phyloP scores from a whole-genome alignment of 1,140 invertebrate species.

The Diorhabda sublineata region DNA sequence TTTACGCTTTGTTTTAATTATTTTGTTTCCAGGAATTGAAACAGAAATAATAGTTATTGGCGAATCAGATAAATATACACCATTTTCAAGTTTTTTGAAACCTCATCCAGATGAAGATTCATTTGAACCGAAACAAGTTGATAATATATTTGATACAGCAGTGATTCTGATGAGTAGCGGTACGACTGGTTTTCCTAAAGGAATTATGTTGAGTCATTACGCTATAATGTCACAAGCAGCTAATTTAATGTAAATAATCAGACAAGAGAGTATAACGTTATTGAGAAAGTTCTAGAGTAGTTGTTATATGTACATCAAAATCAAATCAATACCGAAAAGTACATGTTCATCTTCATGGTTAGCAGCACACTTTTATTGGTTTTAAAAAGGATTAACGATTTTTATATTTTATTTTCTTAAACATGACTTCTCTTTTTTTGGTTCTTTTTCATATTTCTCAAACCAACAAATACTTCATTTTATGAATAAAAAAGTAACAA shows the following conservation, averaged over 20 bases:
- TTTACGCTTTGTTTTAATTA: too few relatives aligned
- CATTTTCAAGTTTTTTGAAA: conserved; percentile 27
- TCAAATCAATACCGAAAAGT: too few relatives aligned
- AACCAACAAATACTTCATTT: too few relatives aligned
- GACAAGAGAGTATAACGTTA: too few relatives aligned
- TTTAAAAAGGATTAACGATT: too few relatives aligned
- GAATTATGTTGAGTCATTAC: conserved; percentile 62
- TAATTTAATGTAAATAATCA: conserved; percentile 15
- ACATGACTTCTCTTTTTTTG: too few relatives aligned
- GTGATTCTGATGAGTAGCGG: conserved; percentile 59
- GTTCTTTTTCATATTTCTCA: too few relatives aligned
- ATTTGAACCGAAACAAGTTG: conserved; percentile 33
- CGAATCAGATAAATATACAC: conserved; percentile 14
- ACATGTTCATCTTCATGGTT: not conserved
- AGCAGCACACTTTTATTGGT: too few relatives aligned
- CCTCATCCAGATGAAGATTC: conserved; percentile 25
- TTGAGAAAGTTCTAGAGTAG: too few relatives aligned
- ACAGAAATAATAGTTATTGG: conserved; percentile 31
- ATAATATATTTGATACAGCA: conserved; percentile 35
- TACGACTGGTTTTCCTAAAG: conserved; percentile 72
- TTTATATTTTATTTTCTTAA: too few relatives aligned
- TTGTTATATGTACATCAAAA: too few relatives aligned
- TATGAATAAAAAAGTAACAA: too few relatives aligned
- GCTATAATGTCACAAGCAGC: conserved; percentile 23
- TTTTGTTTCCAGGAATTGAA: conserved; percentile 10